Conservation (phyloP, 2,888 invertebrate genomes). For the Mesochorus sp. region DNA sequence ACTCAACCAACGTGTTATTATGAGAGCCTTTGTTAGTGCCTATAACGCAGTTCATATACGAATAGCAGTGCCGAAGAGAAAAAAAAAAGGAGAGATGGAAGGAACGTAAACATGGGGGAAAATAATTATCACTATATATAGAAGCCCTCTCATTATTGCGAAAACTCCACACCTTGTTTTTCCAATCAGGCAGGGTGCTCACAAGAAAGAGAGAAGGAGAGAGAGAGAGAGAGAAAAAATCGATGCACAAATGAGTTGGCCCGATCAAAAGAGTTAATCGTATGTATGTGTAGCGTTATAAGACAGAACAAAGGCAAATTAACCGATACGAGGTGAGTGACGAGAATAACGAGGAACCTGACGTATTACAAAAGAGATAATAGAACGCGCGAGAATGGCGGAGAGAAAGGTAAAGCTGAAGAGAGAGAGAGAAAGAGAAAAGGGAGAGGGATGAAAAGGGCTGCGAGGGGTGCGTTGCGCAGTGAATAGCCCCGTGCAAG, state of each 20-base stretch:
- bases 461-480: constrained; percentile 18
- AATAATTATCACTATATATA: background rate
- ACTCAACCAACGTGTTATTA: no score
- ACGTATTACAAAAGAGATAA: constrained; percentile 27
- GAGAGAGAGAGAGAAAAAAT: constrained; percentile 5
- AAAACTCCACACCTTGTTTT: constrained; percentile 7
- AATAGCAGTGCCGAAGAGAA: no score
- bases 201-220: no score
- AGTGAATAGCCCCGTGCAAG: constrained; percentile 38
- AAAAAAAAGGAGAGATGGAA: no score
- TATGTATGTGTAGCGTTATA: constrained; percentile 50
- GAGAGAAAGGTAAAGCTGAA: background rate
- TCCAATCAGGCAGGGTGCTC: constrained; percentile 12
- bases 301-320: constrained; percentile 45
- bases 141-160: background rate
- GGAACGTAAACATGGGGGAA: no score
- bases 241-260: constrained; percentile 48
- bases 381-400: constrained; percentile 10
- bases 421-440: background rate
- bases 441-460: background rate
- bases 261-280: constrained; percentile 66
- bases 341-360: constrained; percentile 48
- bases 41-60: no score
- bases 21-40: no score
- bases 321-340: constrained; percentile 37